Percentiles rank a stretch among this genome's conserved stretches.
Evolutionary conservation across 2,797 vertebrate genomes (phyloP).

Genomic region (Helarctos malayanus): DNA sequence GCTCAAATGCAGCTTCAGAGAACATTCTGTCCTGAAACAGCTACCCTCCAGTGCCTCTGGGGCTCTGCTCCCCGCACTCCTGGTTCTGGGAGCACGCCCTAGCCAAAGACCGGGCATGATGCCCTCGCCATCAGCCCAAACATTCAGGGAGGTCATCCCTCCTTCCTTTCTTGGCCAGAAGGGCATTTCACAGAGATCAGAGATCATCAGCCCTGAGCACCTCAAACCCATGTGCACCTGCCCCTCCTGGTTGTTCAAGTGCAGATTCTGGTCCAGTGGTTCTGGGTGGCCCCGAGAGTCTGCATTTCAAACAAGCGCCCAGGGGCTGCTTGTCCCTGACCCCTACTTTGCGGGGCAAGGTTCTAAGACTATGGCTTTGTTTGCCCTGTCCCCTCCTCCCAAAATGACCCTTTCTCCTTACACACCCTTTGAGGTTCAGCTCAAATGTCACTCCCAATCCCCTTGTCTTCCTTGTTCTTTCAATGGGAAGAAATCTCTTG

Average conservation of each 20-base stretch:
- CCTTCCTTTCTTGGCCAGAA: neutral
- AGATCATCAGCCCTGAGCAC: neutral
- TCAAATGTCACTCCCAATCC: neutral
- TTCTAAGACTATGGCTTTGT: neutral
- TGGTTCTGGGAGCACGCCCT: neutral
- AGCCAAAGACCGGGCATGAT: neutral
- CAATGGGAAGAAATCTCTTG: neutral
- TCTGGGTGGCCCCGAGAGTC: neutral
- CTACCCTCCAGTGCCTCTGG: neutral
- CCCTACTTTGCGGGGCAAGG: neutral
- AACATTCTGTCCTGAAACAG: neutral
- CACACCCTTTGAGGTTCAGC: neutral
- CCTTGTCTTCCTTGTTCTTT: neutral
- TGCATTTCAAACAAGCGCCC: neutral
- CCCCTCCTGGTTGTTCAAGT: neutral
- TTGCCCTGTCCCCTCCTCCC: neutral
- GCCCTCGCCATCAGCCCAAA: neutral
- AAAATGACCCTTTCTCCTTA: neutral
- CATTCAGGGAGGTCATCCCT: neutral
- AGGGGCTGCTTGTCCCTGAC: neutral
- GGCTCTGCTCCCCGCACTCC: neutral
- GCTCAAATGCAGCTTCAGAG: neutral
- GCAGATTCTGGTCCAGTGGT: neutral
- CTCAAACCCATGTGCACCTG: neutral
- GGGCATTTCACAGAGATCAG: neutral